phyloP scores from a whole-genome alignment of 2,113 vertebrate species.

The Columba livia region DNA sequence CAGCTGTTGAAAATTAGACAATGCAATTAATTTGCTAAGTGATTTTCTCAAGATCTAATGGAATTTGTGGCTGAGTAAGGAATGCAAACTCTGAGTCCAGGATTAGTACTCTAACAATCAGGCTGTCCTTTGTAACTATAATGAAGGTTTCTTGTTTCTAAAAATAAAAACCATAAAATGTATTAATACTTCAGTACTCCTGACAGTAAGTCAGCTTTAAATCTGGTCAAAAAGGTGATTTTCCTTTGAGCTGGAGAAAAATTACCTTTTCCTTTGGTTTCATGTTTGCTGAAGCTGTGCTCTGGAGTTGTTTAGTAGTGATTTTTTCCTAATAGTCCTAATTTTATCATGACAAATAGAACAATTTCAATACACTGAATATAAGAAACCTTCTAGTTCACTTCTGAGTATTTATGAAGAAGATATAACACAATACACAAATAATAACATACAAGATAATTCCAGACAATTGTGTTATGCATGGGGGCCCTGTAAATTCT shows the following conservation, averaged over 20 bases:
- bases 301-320: not conserved
- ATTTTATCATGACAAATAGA: conserved; percentile 1
- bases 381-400: not conserved
- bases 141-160: conserved; percentile 25
- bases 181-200: not conserved
- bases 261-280: not conserved
- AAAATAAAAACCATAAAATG: conserved; percentile 12
- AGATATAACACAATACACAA: not conserved
- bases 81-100: not conserved
- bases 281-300: not conserved
- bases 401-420: not conserved
- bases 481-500: not conserved
- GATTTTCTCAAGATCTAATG: conserved; percentile 9
- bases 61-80: not conserved
- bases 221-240: not conserved
- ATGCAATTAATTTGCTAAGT: conserved; percentile 9
- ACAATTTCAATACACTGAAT: not conserved
- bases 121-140: not conserved
- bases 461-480: not conserved
- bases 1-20: not conserved
- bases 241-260: not conserved
- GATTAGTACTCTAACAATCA: not conserved
- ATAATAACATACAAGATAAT: not conserved
- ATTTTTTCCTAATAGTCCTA: not conserved
- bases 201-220: conserved; percentile 4